phyloP scores from a whole-genome alignment of 2,888 invertebrate species.

The Flexamia atlantica region DNA sequence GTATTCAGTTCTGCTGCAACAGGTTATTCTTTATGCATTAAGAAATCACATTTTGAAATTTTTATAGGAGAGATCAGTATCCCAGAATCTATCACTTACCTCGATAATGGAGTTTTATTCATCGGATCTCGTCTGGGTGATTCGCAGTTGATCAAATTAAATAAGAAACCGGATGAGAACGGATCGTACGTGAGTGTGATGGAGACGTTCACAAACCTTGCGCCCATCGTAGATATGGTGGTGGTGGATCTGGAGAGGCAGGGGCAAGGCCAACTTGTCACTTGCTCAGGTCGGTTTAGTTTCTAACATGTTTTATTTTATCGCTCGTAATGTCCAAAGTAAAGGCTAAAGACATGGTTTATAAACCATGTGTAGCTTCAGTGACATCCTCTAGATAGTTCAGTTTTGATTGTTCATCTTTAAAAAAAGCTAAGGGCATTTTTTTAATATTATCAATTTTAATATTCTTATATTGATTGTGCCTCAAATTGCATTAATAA shows the following conservation, averaged over 20 bases:
- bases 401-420: too few relatives aligned
- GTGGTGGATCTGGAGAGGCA: conserved; percentile 97
- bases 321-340: too few relatives aligned
- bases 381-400: too few relatives aligned
- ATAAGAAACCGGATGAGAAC: conserved; percentile 88
- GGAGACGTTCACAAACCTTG: conserved; percentile 98
- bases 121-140: conserved; percentile 98
- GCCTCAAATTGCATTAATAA: too few relatives aligned
- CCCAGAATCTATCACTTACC: conserved; percentile 97
- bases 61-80: conserved; percentile 89
- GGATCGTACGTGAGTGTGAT: conserved; percentile 95
- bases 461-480: too few relatives aligned
- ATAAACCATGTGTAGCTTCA: too few relatives aligned
- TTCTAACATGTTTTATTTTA: too few relatives aligned
- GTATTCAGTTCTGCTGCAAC: too few relatives aligned
- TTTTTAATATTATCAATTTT: too few relatives aligned
- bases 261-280: conserved; percentile 98
- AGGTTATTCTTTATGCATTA: too few relatives aligned
- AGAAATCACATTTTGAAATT: conserved; percentile 3
- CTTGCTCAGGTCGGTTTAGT: conserved; percentile 87
- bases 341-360: too few relatives aligned
- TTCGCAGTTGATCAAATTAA: conserved; percentile 95
- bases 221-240: conserved; percentile 98
- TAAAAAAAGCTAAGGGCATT: too few relatives aligned
- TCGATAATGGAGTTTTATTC: conserved; percentile 98